Base-by-base conservation (phyloP, 1,140 invertebrate genomes). In the Lethrus apterus region DNA sequence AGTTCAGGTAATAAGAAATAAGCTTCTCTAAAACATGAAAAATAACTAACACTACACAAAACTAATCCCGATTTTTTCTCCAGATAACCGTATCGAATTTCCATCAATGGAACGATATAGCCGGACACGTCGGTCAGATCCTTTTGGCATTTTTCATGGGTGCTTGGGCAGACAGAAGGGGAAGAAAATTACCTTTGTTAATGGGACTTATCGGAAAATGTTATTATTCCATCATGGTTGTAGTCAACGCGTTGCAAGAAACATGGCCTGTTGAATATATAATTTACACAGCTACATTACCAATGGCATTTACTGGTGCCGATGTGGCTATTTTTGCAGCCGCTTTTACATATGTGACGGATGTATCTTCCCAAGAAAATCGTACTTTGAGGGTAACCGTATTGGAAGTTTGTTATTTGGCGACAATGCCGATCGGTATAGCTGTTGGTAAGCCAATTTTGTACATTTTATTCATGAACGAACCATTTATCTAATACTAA, bases 271-370 rank as follows among this genome's bases (percentile, higher is more conserved):
- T 86, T n/a, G 75, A 86, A 41, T 80, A 80, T 52, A 66, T 87
- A 0, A 76, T 86, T 44, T 85, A 80, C 52, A 80, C 80, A 1
- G 84, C 84, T 0, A 80, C 75, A 5, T 62, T 87, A 14, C 85
- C 85, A 0, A 80, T 79, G 62, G 77, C 80, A 0, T 52, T 87
- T 10, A 79, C 84, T 0, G 84, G 84, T 0, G 80, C 79, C 3
- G 81, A 86, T 57, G 71, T 87, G 9, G 79, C 81, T 0, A 84
- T 88, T 51, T 87, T 88, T 59, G 78, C 79, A 8, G 75, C 77
- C 0, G 77, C 77, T 23, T 86, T 87, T 58, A 71, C 82, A 0
- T 88, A 88, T 55, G 73, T 88, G 21, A 76, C 82, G 4, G 85
- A 88, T 51, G 67, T 86, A 14, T 76, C 79, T 0, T 74, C 75